Evolutionary conservation across 2,888 invertebrate species (phyloP).

Genomic region (Drosophila longiperda): DNA sequence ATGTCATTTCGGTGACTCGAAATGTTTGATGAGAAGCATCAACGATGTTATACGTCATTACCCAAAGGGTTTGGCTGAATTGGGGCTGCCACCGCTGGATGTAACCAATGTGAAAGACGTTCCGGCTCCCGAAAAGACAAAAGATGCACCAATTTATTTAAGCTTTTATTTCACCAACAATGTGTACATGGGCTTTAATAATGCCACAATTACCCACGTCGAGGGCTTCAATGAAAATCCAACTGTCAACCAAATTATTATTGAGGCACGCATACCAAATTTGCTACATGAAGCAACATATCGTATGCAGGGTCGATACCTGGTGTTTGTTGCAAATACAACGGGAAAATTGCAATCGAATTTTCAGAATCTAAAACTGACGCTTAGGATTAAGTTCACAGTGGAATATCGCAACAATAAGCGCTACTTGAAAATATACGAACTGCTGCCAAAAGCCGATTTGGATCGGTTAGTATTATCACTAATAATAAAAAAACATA

Average conservation of each 20-base stretch:
- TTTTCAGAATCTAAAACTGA: constrained; percentile 53
- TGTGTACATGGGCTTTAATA: constrained; percentile 51
- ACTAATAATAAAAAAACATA: neutral
- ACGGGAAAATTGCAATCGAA: constrained; percentile 57
- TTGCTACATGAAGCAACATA: constrained; percentile 43
- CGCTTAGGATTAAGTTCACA: constrained; percentile 42
- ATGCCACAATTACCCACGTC: constrained; percentile 51
- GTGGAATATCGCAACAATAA: constrained; percentile 56
- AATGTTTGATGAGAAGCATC: constrained; percentile 44
- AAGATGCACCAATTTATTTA: constrained; percentile 40
- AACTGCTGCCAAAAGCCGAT: constrained; percentile 44
- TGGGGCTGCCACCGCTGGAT: constrained; percentile 53
- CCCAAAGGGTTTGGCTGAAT: constrained; percentile 56
- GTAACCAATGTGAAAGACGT: constrained; percentile 2
- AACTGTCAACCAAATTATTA: constrained; percentile 42
- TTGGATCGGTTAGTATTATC: constrained; percentile 62
- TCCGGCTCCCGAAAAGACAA: constrained; percentile 4
- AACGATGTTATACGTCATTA: constrained; percentile 45
- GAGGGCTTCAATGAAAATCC: constrained; percentile 65
- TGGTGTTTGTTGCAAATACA: constrained; percentile 47
- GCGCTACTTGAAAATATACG: constrained; percentile 56
- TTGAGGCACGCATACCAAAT: constrained; percentile 53
- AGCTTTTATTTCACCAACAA: constrained; percentile 31
- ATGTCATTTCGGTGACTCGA: constrained; percentile 52
- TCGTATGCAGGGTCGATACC: constrained; percentile 24